Evolutionary conservation across 2,113 vertebrate species (phyloP).

Genomic region (Polypterus senegalus): DNA sequence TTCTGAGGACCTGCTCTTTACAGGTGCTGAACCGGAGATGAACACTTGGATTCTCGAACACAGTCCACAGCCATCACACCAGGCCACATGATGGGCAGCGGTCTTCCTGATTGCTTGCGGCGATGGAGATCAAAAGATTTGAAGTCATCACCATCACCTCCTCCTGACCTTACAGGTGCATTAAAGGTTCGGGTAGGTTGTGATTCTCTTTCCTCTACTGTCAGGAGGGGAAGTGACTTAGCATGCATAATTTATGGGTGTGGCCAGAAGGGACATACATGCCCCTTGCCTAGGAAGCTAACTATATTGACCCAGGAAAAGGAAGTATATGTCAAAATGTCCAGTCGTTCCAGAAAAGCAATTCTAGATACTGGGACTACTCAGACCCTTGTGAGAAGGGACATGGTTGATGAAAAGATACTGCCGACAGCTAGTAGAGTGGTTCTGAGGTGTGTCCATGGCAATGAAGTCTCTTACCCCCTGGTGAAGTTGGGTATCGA

Average conservation of each 20-base stretch:
- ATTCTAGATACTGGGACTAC: conserved; percentile 1
- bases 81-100: too few species aligned
- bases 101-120: too few species aligned
- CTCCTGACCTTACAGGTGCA: too few species aligned
- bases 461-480: neutral
- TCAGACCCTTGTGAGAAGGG: neutral
- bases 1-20: too few species aligned
- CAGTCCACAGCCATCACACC: too few species aligned
- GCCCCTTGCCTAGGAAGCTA: neutral
- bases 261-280: neutral
- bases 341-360: neutral
- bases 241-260: neutral
- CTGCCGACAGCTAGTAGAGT: neutral
- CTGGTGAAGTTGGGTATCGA: neutral
- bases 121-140: too few species aligned
- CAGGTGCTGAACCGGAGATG: too few species aligned
- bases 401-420: neutral
- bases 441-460: neutral
- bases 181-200: too few species aligned
- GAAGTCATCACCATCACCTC: too few species aligned
- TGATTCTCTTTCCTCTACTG: too few species aligned
- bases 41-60: too few species aligned
- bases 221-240: too few species aligned
- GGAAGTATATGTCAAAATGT: neutral
- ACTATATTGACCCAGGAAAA: neutral